phyloP scores from a whole-genome alignment of 2,888 invertebrate genomes.

The Cenopis cana region DNA sequence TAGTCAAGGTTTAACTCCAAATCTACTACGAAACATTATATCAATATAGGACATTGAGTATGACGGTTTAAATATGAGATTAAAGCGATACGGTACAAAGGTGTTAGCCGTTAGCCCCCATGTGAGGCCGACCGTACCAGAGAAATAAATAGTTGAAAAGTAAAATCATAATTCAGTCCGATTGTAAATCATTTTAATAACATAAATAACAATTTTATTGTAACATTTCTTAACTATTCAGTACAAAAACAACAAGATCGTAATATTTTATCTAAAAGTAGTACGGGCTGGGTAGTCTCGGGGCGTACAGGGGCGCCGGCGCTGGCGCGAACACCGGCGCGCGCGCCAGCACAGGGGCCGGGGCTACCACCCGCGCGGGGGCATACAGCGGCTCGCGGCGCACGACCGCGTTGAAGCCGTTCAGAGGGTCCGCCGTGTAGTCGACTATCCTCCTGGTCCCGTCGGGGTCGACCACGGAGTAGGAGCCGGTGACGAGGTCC shows the following conservation, averaged over 20 bases:
- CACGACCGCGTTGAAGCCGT: conserved; percentile 85
- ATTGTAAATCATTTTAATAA: conserved; percentile 64
- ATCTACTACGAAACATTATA: too few relatives aligned
- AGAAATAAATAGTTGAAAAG: not conserved
- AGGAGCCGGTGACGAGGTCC: conserved; percentile 84
- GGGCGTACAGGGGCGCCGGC: conserved; percentile 61
- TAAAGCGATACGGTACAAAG: too few relatives aligned
- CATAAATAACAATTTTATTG: conserved; percentile 79
- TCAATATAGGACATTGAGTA: too few relatives aligned
- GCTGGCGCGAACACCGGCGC: conserved; percentile 51
- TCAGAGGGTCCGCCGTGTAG: conserved; percentile 82
- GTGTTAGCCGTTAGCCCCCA: too few relatives aligned
- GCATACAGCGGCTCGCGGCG: conserved; percentile 79
- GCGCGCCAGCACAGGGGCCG: conserved; percentile 51
- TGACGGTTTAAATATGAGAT: too few relatives aligned
- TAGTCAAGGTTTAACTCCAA: too few relatives aligned
- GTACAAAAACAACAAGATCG: conserved; percentile 72
- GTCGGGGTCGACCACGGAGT: conserved; percentile 83
- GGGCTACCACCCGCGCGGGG: conserved; percentile 60
- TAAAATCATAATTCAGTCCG: conserved; percentile 39
- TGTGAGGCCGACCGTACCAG: too few relatives aligned
- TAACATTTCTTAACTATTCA: conserved; percentile 63
- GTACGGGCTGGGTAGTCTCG: conserved; percentile 71
- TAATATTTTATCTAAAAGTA: conserved; percentile 79
- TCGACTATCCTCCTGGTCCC: conserved; percentile 84